phyloP scores from a whole-genome alignment of 2,113 vertebrate genomes.

The Datnioides undecimradiatus region DNA sequence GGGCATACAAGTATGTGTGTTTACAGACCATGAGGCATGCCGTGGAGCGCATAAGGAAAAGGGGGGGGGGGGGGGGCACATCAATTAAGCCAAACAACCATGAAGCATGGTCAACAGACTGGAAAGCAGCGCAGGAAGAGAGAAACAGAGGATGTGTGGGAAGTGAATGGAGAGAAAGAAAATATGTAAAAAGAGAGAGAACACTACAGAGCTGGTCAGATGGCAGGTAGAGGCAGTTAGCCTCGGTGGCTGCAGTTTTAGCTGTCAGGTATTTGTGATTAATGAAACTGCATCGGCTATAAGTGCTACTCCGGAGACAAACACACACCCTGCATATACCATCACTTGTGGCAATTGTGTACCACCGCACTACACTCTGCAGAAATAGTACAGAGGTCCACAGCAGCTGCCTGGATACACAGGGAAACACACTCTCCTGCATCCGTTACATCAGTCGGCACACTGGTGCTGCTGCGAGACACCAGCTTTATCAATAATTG shows the following conservation, averaged over 20 bases:
- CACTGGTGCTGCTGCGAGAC: conserved; percentile 23
- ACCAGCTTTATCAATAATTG: conserved; percentile 60
- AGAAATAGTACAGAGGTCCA: background rate
- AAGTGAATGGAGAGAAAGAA: conserved; percentile 22
- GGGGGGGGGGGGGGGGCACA: background rate
- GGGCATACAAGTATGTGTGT: conserved; percentile 1
- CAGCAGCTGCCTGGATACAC: background rate
- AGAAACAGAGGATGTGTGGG: conserved; percentile 20
- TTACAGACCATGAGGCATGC: conserved; percentile 14
- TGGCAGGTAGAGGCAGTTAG: conserved; percentile 19
- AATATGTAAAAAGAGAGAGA: conserved; percentile 19
- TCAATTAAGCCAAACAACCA: conserved; percentile 44
- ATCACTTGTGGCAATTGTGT: background rate
- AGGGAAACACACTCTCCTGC: conserved; percentile 20
- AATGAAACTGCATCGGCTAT: conserved; percentile 49
- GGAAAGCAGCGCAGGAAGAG: conserved; percentile 31
- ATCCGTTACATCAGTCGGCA: conserved; percentile 30
- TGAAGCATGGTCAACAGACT: conserved; percentile 48
- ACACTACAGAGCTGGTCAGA: background rate
- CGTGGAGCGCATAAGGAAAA: background rate
- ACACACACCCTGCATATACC: conserved; percentile 8
- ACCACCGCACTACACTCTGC: background rate
- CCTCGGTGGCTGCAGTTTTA: conserved; percentile 24
- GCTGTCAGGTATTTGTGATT: conserved; percentile 42
- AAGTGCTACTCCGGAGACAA: conserved; percentile 9